Evolutionary conservation across 2,797 vertebrate species (phyloP), one percentile per base, ranked within the genome.

Genomic region (Anguilla marmorata): DNA sequence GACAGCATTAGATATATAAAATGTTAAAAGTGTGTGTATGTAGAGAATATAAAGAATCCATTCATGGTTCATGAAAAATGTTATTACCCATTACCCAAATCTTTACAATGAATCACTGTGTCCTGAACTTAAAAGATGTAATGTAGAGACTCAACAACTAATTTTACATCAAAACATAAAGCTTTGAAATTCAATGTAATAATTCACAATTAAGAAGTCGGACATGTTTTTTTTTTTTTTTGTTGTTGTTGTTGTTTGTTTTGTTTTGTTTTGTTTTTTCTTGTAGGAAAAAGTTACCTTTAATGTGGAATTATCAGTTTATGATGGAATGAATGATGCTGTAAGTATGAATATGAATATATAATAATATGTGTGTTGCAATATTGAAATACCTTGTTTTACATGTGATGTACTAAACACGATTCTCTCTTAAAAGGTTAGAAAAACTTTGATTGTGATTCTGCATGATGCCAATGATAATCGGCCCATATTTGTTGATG

Each of bases 401-500:
- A 7, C 0, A 19, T 80, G 0, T 19, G 37, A 33, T 33, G 60
- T 27, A 86, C 16, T 48, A 58, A 86, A 16, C 48, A 33, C 45
- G 14, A 45, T 87, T 52, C 24, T 88, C 79, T 60, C 11, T 24
- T 0, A 30, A 41, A 56, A 96, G 96, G 60, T 89, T 50, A 8
- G 0, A 1, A 89, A 0, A 58, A 41, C 0, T 0, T 21, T 95
- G 0, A 5, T 2, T 0, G 19, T 96, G 89, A 89, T 95, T 0
- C 90, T 96, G 88, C 72, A 89, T 0, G 96, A 97, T 79, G 90
- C 91, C 85, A 97, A 96, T 0, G 96, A 97, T 93, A 96, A 96
- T 0, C 86, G 87, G 0, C 96, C 96, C 0, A 69, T 96, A 82
- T 97, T 96, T 92, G 87, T 90, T 27, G 0, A 45, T 16, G 88